phyloP scores from a whole-genome alignment of 1,140 invertebrate species.

The Rhynchophorus ferrugineus region DNA sequence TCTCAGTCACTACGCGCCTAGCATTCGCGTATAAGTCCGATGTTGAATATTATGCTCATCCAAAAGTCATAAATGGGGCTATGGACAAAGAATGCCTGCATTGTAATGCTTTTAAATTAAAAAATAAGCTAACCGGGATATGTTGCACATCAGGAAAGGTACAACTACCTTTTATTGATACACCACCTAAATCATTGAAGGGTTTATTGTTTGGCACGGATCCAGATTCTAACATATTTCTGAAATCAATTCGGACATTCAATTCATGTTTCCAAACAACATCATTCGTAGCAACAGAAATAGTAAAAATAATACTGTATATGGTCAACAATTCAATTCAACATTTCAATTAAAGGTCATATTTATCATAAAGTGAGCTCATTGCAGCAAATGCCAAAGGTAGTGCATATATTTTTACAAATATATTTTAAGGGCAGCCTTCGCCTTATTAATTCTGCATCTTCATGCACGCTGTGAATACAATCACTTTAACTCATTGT shows the following conservation, averaged over 20 bases:
- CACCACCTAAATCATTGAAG: constrained; percentile 30
- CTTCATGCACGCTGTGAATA: constrained; percentile 11
- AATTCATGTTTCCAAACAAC: too few relatives aligned
- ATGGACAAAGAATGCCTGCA: constrained; percentile 12
- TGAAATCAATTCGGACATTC: too few relatives aligned
- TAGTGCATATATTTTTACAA: constrained; percentile 37
- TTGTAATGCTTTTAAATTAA: constrained; percentile 31
- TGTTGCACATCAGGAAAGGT: constrained; percentile 27
- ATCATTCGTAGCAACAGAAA: too few relatives aligned
- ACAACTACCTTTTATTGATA: constrained; percentile 28
- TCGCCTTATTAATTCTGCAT: constrained; percentile 16
- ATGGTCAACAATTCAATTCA: constrained; percentile 18
- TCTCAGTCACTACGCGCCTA: too few relatives aligned
- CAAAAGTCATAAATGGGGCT: too few relatives aligned
- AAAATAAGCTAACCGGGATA: constrained; percentile 19
- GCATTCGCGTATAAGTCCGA: too few relatives aligned
- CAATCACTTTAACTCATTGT: constrained; percentile 19
- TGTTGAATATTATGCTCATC: too few relatives aligned
- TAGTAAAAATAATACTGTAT: constrained; percentile 17
- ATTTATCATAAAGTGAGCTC: constrained; percentile 38
- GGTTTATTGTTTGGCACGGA: constrained; percentile 24
- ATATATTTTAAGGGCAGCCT: constrained; percentile 38
- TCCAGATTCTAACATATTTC: constrained; percentile 26
- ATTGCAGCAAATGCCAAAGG: constrained; percentile 29
- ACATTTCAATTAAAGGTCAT: constrained; percentile 36